phyloP scores from a whole-genome alignment of 2,888 invertebrate species.

The Lepidocyrtinus sp. region DNA sequence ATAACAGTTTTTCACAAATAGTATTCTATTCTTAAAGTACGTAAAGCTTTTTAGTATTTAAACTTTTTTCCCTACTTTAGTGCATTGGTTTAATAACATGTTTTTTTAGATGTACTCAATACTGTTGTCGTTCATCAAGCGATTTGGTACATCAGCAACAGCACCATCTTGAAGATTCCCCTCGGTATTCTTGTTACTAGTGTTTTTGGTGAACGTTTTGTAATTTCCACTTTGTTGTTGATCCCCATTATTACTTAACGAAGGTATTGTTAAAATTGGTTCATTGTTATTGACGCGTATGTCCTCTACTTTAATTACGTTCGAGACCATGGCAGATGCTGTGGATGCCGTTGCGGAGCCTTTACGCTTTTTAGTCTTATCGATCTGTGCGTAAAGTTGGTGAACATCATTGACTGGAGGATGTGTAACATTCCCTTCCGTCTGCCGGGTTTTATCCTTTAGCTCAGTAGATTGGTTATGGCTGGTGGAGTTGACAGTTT shows the following conservation, averaged over 20 bases:
- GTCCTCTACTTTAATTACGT: constrained; percentile 21
- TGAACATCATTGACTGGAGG: constrained; percentile 47
- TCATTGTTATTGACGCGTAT: constrained; percentile 54
- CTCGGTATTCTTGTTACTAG: constrained; percentile 22
- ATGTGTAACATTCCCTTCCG: background rate
- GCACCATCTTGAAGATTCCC: constrained; percentile 26
- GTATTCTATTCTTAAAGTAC: background rate
- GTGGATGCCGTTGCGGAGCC: constrained; percentile 6
- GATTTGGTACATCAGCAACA: constrained; percentile 16
- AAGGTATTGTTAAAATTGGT: too few relatives aligned
- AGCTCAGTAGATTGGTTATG: constrained; percentile 1
- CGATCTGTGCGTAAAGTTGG: constrained; percentile 68
- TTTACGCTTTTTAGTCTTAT: constrained; percentile 66
- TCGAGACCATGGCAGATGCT: background rate
- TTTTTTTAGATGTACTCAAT: constrained; percentile 69
- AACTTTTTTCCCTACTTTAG: too few relatives aligned
- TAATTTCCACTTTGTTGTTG: too few relatives aligned
- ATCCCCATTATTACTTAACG: too few relatives aligned
- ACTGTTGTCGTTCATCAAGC: constrained; percentile 62
- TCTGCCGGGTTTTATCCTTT: background rate
- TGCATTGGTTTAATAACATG: too few relatives aligned
- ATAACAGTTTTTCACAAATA: too few relatives aligned
- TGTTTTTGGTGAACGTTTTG: too few relatives aligned
- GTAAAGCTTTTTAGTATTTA: too few relatives aligned
- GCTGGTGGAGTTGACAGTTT: constrained; percentile 15